phyloP scores from a whole-genome alignment of 2,888 invertebrate species.

The Chloroclystis v-ata region DNA sequence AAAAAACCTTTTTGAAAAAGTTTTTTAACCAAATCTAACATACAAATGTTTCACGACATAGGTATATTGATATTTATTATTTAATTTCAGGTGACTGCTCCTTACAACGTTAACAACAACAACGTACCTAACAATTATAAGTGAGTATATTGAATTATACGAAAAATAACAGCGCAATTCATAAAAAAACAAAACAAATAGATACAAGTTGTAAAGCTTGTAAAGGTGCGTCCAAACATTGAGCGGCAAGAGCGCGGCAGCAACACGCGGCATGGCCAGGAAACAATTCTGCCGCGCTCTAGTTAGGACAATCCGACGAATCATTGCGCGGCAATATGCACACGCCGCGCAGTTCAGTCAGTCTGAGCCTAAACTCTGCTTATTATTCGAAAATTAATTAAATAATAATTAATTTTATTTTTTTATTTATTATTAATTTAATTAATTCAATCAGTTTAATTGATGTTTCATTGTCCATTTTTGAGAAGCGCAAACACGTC shows the following conservation, averaged over 20 bases:
- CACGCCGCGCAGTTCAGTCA: constrained; percentile 12
- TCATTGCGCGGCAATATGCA: constrained; percentile 8
- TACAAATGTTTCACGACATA: too few relatives aligned
- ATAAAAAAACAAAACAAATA: background rate
- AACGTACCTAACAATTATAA: constrained; percentile 30
- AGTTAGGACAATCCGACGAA: too few relatives aligned
- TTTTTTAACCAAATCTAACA: too few relatives aligned
- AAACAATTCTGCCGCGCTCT: too few relatives aligned
- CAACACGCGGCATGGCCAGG: too few relatives aligned
- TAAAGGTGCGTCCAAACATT: too few relatives aligned
- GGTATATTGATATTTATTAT: too few relatives aligned
- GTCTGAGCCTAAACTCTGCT: constrained; percentile 13
- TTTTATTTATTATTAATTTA: too few relatives aligned
- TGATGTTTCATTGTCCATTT: constrained; percentile 3
- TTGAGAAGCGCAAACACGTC: background rate
- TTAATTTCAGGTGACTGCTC: constrained; percentile 63
- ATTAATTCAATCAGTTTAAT: background rate
- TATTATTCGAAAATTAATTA: constrained; percentile 11
- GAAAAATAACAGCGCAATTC: background rate
- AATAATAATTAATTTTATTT: too few relatives aligned
- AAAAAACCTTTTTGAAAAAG: too few relatives aligned
- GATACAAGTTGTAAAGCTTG: too few relatives aligned
- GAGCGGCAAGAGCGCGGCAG: too few relatives aligned
- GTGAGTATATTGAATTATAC: constrained; percentile 24
- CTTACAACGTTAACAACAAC: constrained; percentile 47